phyloP scores from a whole-genome alignment of 2,888 invertebrate species.

The Heliconius charithonia region DNA sequence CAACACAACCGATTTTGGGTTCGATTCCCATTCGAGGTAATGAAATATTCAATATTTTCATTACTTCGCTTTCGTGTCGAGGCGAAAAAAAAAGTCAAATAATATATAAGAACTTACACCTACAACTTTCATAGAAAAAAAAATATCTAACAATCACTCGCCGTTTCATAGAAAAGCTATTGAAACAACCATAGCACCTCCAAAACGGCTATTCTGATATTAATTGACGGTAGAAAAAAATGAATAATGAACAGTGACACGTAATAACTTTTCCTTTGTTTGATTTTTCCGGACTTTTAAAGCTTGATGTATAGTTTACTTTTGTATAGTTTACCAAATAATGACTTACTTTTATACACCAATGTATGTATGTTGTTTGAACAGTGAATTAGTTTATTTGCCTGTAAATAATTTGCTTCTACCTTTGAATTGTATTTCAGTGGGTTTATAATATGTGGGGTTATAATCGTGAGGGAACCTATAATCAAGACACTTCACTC shows the following conservation, averaged over 20 bases:
- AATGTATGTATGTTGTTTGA: neutral
- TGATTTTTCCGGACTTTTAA: slow-evolving; percentile 17
- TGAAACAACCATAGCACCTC: neutral
- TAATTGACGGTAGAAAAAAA: slow-evolving; percentile 7
- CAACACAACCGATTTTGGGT: too few relatives aligned
- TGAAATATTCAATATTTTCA: too few relatives aligned
- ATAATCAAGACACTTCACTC: too few relatives aligned
- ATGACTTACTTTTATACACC: neutral
- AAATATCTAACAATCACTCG: too few relatives aligned
- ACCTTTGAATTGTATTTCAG: too few relatives aligned
- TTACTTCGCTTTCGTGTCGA: too few relatives aligned
- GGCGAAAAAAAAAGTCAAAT: neutral
- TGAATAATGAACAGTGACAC: neutral
- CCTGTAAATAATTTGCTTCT: too few relatives aligned
- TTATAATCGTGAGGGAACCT: too few relatives aligned
- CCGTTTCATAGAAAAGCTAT: neutral
- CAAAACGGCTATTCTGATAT: neutral
- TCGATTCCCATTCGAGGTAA: too few relatives aligned
- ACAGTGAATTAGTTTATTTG: neutral
- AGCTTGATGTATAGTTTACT: slow-evolving; percentile 7
- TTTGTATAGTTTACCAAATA: neutral
- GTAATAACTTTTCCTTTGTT: slow-evolving; percentile 20
- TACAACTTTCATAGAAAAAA: neutral
- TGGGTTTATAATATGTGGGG: too few relatives aligned
- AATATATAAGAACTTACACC: neutral